phyloP scores from a whole-genome alignment of 2,797 vertebrate genomes.

The Cyclopterus lumpus region DNA sequence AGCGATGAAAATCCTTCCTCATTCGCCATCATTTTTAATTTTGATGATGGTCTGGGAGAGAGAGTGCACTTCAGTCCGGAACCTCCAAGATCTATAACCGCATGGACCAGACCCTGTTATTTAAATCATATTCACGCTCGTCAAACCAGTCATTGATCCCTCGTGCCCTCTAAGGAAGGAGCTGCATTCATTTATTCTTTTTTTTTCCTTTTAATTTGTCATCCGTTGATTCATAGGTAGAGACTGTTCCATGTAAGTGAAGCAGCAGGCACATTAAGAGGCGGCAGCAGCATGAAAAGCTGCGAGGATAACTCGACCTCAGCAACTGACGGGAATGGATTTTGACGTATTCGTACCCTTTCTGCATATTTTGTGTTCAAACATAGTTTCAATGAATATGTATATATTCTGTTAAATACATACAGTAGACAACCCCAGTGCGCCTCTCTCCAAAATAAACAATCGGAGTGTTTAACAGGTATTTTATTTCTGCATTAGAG shows the following conservation, averaged over 20 bases:
- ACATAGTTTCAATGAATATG: not conserved
- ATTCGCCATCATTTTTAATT: not conserved
- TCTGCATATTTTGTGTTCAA: not conserved
- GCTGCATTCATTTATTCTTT: conserved; percentile 25
- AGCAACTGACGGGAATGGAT: not conserved
- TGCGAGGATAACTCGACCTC: not conserved
- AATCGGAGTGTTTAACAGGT: not conserved
- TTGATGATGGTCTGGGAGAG: not conserved
- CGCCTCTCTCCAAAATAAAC: not conserved
- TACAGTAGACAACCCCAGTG: not conserved
- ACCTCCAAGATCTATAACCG: not conserved
- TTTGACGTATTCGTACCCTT: not conserved
- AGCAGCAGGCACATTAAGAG: conserved; percentile 1
- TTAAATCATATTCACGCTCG: conserved; percentile 16
- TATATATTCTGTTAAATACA: not conserved
- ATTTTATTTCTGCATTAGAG: not conserved
- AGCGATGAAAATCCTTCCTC: not conserved
- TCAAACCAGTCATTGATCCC: conserved; percentile 31
- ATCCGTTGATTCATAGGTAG: conserved; percentile 7
- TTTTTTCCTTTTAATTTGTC: conserved; percentile 7
- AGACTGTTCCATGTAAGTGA: not conserved
- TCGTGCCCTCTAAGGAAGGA: not conserved
- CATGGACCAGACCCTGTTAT: not conserved
- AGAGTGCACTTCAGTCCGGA: not conserved
- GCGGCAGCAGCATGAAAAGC: not conserved